These are phyloP conservation scores for Halocaridina rubra DNA, from an alignment of 2,888 invertebrate species.

Conservation along the genomic window DNA sequence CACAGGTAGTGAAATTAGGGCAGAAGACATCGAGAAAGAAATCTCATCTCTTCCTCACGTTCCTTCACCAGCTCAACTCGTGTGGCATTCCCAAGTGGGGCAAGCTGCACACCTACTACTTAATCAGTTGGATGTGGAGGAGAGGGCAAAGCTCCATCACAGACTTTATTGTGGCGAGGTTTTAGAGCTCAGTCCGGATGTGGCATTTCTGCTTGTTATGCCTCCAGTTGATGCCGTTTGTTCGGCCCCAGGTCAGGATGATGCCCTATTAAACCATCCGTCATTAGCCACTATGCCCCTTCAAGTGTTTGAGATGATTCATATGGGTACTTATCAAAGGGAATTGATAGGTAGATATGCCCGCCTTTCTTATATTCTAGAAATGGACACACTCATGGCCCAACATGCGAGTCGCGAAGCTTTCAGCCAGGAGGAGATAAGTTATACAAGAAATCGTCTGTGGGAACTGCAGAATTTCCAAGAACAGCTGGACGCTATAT, in stretches of 20 bases:
- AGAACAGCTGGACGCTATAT: slow-evolving; percentile 84
- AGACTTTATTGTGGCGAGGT: slow-evolving; percentile 93
- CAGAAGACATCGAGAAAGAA: slow-evolving; percentile 61
- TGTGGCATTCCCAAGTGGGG: slow-evolving; percentile 55
- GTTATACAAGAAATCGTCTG: slow-evolving; percentile 86
- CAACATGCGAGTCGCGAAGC: slow-evolving; percentile 92
- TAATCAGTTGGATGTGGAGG: slow-evolving; percentile 82
- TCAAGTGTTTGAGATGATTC: slow-evolving; percentile 85
- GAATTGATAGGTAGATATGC: slow-evolving; percentile 92
- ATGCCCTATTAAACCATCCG: slow-evolving; percentile 42
- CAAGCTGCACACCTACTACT: slow-evolving; percentile 77
- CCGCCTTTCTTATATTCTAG: slow-evolving; percentile 90
- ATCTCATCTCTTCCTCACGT: slow-evolving; percentile 49
- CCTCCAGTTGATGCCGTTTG: slow-evolving; percentile 94
- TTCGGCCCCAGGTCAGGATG: slow-evolving; percentile 73
- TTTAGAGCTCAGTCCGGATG: slow-evolving; percentile 89
- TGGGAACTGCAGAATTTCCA: slow-evolving; percentile 86
- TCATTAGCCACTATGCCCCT: slow-evolving; percentile 53
- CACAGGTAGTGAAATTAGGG: neutral
- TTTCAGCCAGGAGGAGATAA: slow-evolving; percentile 89
- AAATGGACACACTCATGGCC: slow-evolving; percentile 90
- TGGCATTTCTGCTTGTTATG: slow-evolving; percentile 91
- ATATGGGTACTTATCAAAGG: slow-evolving; percentile 92
- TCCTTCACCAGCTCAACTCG: slow-evolving; percentile 59
- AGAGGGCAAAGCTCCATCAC: slow-evolving; percentile 79